These are phyloP conservation scores for Colletes latitarsis DNA, from an alignment of 1,140 invertebrate species.

Conservation along the genomic window DNA sequence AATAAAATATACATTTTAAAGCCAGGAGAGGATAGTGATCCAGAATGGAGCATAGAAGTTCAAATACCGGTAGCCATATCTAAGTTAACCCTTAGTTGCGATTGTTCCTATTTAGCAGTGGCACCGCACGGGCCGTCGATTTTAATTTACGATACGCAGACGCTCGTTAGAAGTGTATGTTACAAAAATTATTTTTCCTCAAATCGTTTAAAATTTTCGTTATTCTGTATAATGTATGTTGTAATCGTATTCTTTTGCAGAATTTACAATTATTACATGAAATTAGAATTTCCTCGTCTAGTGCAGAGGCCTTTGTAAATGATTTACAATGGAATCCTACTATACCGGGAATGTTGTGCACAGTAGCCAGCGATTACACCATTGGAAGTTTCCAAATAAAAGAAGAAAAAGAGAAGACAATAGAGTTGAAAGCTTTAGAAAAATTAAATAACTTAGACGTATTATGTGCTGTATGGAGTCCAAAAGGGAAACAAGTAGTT, in stretches of 20 bases:
- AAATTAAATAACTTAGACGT: slow-evolving; percentile 68
- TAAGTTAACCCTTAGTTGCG: slow-evolving; percentile 74
- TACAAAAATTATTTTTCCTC: slow-evolving; percentile 2
- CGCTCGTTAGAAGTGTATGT: slow-evolving; percentile 68
- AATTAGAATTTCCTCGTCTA: slow-evolving; percentile 66
- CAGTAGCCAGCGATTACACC: slow-evolving; percentile 73
- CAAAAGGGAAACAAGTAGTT: slow-evolving; percentile 89
- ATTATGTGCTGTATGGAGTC: slow-evolving; percentile 86
- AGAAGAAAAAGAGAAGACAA: slow-evolving; percentile 64
- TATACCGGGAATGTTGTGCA: slow-evolving; percentile 74
- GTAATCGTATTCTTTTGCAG: slow-evolving; percentile 60
- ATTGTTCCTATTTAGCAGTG: slow-evolving; percentile 74
- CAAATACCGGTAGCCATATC: slow-evolving; percentile 64
- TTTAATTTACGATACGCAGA: slow-evolving; percentile 72
- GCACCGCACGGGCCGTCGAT: slow-evolving; percentile 64
- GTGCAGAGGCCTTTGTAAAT: slow-evolving; percentile 53
- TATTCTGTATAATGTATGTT: slow-evolving; percentile 23
- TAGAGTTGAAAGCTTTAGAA: slow-evolving; percentile 64
- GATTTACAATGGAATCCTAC: slow-evolving; percentile 79
- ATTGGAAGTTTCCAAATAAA: slow-evolving; percentile 75
- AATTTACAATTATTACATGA: slow-evolving; percentile 69
- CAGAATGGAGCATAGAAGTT: slow-evolving; percentile 73
- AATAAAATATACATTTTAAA: slow-evolving; percentile 74
- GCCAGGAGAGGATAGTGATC: slow-evolving; percentile 55
- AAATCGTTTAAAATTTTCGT: not conserved